A percentile compares a stretch with the other conserved stretches of the same genome.
These are phyloP conservation scores for Taphrorychus bicolor DNA, from an alignment of 2,888 invertebrate species.

Conservation along the genomic window DNA sequence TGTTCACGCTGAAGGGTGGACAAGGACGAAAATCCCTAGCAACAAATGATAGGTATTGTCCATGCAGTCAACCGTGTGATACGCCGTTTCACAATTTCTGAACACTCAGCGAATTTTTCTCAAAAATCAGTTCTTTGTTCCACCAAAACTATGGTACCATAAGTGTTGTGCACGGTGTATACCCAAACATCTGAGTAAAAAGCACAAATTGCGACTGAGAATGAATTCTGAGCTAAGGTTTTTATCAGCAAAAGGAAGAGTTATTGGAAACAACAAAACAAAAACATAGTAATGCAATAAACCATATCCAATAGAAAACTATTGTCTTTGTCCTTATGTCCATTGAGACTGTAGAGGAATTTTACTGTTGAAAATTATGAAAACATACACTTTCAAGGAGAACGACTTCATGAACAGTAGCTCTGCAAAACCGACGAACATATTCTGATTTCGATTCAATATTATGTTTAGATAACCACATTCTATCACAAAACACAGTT, in stretches of 20 bases:
- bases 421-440: too few species aligned
- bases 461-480: too few species aligned
- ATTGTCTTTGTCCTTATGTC: too few species aligned
- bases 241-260: background rate
- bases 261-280: background rate
- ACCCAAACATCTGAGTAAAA: background rate
- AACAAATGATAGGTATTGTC: constrained; percentile 12
- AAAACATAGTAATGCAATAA: background rate
- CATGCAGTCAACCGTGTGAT: background rate
- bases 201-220: background rate
- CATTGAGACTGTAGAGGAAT: background rate
- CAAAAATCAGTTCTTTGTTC: background rate
- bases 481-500: too few species aligned
- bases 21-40: constrained; percentile 2
- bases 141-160: background rate
- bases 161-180: background rate
- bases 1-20: background rate
- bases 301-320: background rate
- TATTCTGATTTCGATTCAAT: too few species aligned
- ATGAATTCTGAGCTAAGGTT: background rate
- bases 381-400: too few species aligned
- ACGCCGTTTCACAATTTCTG: background rate
- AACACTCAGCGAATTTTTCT: background rate
- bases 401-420: too few species aligned
- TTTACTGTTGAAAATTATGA: background rate